A percentile compares a stretch with the other conserved stretches of the same genome.
These are phyloP conservation scores for Brachirus orientalis DNA, from an alignment of 2,113 vertebrate species.

Conservation along the genomic window DNA sequence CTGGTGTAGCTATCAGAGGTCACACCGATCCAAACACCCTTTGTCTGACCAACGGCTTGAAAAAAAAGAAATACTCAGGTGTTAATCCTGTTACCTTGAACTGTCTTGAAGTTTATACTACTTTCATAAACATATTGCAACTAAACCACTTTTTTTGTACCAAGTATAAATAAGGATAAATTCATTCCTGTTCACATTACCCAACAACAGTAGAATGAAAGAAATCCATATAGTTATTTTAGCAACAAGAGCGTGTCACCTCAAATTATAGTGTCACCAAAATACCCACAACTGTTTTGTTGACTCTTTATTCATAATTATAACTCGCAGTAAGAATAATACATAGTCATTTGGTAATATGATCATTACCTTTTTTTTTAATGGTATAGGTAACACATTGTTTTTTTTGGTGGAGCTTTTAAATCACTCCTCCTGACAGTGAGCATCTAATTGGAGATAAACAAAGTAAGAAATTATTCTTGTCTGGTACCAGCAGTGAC, in stretches of 20 bases:
- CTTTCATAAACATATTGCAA: too few relatives aligned
- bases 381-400: conserved; percentile 10
- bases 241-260: conserved; percentile 35
- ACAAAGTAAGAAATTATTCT: conserved; percentile 6
- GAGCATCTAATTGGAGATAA: conserved; percentile 19
- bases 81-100: background rate
- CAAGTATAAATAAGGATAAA: too few relatives aligned
- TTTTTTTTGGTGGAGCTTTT: conserved; percentile 10
- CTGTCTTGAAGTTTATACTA: too few relatives aligned
- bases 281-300: conserved; percentile 47
- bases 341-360: conserved; percentile 49
- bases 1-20: conserved; percentile 9
- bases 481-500: background rate
- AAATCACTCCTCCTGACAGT: background rate
- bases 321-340: conserved; percentile 35
- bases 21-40: conserved; percentile 1
- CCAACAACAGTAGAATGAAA: too few relatives aligned
- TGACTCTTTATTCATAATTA: conserved; percentile 44
- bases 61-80: too few relatives aligned
- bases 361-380: conserved; percentile 41
- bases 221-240: conserved; percentile 44
- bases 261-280: conserved; percentile 44
- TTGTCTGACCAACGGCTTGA: too few relatives aligned
- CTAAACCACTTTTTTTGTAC: too few relatives aligned
- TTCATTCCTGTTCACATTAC: too few relatives aligned